phyloP scores from a whole-genome alignment of 2,888 invertebrate genomes.

The Hypselothyrea guttata region DNA sequence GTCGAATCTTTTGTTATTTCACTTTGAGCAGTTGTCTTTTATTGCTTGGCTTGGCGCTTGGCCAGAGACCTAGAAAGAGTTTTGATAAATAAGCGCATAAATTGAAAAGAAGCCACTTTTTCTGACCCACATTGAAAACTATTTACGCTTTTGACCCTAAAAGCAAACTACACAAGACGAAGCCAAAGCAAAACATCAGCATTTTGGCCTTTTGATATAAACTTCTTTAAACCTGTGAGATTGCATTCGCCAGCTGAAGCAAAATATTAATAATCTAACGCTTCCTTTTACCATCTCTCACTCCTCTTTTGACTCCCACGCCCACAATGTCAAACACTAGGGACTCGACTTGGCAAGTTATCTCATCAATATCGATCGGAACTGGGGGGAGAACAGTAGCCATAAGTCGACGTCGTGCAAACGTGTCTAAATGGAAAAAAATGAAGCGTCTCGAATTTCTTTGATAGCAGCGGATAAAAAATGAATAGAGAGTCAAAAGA shows the following conservation, averaged over 20 bases:
- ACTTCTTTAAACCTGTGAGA: slow-evolving; percentile 37
- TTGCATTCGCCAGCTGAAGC: slow-evolving; percentile 27
- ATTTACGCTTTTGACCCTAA: slow-evolving; percentile 44
- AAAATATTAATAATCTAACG: slow-evolving; percentile 40
- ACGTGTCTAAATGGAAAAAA: slow-evolving; percentile 58
- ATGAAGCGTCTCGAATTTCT: slow-evolving; percentile 51
- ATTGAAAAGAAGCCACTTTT: slow-evolving; percentile 47
- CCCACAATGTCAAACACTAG: slow-evolving; percentile 37
- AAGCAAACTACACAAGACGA: slow-evolving; percentile 5
- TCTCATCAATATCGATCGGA: slow-evolving; percentile 56
- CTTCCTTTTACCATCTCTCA: not conserved
- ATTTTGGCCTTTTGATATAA: slow-evolving; percentile 30
- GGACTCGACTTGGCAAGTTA: slow-evolving; percentile 33
- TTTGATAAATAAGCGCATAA: slow-evolving; percentile 59
- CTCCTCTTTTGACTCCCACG: too few species aligned
- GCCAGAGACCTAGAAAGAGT: slow-evolving; percentile 25
- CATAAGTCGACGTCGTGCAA: slow-evolving; percentile 29
- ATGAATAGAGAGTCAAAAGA: slow-evolving; percentile 9
- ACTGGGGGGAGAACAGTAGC: not conserved
- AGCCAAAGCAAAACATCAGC: slow-evolving; percentile 2
- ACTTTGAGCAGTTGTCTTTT: slow-evolving; percentile 8
- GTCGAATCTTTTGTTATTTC: slow-evolving; percentile 12
- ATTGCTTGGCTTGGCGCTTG: slow-evolving; percentile 20
- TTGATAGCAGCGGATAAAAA: slow-evolving; percentile 29
- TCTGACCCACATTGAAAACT: slow-evolving; percentile 46